Conservation (phyloP, 2,888 invertebrate genomes). For the Dyspetes luteomarginatus region DNA sequence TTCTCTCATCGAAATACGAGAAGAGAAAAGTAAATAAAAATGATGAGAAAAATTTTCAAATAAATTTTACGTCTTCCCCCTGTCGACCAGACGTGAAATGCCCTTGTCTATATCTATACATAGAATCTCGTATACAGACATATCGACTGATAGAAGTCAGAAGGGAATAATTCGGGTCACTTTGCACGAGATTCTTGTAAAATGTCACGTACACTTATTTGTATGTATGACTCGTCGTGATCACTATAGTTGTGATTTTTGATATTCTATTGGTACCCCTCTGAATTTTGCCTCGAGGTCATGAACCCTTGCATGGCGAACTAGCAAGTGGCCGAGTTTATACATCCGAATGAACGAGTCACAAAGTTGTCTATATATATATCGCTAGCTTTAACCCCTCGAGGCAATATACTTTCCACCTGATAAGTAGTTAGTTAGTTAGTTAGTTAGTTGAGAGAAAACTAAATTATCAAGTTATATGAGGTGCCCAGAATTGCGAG, state of each 20-base stretch:
- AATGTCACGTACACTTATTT: neutral
- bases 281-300: slow-evolving; percentile 9
- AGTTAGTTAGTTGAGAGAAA: slow-evolving; percentile 56
- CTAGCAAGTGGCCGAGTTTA: slow-evolving; percentile 14
- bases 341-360: slow-evolving; percentile 24
- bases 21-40: too few species aligned
- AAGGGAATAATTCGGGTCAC: too few species aligned
- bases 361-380: slow-evolving; percentile 32
- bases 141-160: too few species aligned
- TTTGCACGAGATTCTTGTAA: neutral
- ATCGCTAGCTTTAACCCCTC: slow-evolving; percentile 18
- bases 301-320: neutral
- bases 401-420: slow-evolving; percentile 54
- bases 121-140: too few species aligned
- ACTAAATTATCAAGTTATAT: slow-evolving; percentile 62
- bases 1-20: too few species aligned
- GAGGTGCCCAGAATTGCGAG: slow-evolving; percentile 35
- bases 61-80: too few species aligned
- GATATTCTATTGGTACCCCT: slow-evolving; percentile 61
- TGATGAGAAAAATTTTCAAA: too few species aligned
- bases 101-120: too few species aligned
- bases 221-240: slow-evolving; percentile 10
- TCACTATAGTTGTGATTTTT: slow-evolving; percentile 66
- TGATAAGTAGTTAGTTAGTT: slow-evolving; percentile 66
- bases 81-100: too few species aligned